phyloP scores from a whole-genome alignment of 2,113 vertebrate species.

The Kryptolebias marmoratus region DNA sequence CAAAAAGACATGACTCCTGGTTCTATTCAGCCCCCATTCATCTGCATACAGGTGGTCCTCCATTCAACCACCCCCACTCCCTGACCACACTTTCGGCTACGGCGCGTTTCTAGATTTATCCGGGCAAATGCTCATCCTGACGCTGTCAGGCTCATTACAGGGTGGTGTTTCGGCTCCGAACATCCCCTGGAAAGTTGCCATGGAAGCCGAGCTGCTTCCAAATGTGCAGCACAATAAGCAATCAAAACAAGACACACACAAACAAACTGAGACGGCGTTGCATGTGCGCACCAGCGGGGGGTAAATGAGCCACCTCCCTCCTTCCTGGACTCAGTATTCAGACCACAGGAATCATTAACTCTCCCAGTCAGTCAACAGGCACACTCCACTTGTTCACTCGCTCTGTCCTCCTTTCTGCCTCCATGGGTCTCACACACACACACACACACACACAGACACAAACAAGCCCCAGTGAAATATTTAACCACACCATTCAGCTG shows the following conservation, averaged over 20 bases:
- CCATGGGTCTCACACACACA: constrained; percentile 37
- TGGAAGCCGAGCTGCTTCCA: constrained; percentile 21
- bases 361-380: constrained; percentile 71
- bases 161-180: constrained; percentile 3
- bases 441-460: constrained; percentile 39
- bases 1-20: constrained; percentile 67
- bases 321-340: constrained; percentile 63
- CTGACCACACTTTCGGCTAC: constrained; percentile 61
- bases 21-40: constrained; percentile 59
- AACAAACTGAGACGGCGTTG: constrained; percentile 33
- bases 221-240: constrained; percentile 19
- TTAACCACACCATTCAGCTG: constrained; percentile 63
- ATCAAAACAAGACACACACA: constrained; percentile 28
- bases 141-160: not conserved
- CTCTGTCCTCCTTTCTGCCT: constrained; percentile 52
- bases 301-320: constrained; percentile 56
- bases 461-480: constrained; percentile 71
- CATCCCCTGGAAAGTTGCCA: constrained; percentile 32
- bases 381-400: constrained; percentile 59
- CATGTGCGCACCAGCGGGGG: constrained; percentile 51
- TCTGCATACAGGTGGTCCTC: constrained; percentile 81
- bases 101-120: constrained; percentile 13
- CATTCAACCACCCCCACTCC: constrained; percentile 12
- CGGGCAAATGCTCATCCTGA: not conserved
- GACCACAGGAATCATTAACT: constrained; percentile 76